Evolutionary conservation across 2,113 vertebrate genomes (phyloP), one percentile per base, ranked within the genome.

Genomic region (Cromileptes altivelis): DNA sequence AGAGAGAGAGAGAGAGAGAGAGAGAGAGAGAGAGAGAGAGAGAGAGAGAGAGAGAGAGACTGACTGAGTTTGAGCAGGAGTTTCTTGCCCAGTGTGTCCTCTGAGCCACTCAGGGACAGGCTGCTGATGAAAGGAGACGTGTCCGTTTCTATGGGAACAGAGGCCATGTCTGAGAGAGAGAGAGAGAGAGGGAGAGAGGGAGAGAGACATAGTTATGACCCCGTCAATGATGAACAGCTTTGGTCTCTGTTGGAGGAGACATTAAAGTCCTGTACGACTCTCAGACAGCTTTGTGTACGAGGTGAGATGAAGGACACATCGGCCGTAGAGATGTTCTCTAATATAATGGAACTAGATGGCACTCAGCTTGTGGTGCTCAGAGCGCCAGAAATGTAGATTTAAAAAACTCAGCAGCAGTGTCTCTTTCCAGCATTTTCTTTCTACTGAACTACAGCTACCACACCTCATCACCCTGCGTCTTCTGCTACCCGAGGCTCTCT

Each of bases 51-150:
- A 19, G 27, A 4, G 58, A 6, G 87, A 33, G 70, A 96, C 97
- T 97, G 82, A 98, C 98, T 98, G 86, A 99, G 94, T 88, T 98
- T 98, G 87, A 97, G 96, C 88, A 98, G 96, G 63, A 99, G 94
- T 88, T 96, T 97, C 94, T 96, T 98, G 88, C 97, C 97, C 94
- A 98, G 87, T 0, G 93, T 96, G 80, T 99, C 97, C 85, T 99
- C 97, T 0, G 95, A 95, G 85, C 95, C 93, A 23, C 95, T 96
- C 3, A 95, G 94, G 0, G 96, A 96, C 73, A 96, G 93, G 82
- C 94, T 96, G 88, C 94, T 95, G 88, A 95, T 94, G 0, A 94
- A 92, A 77, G 96, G 96, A 52, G 89, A 95, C 0, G 93, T 93
- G 81, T 96, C 96, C 1, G 89, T 93, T 61, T 97, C 97, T 85